These are phyloP conservation scores for Cotesia glomerata DNA, from an alignment of 1,140 invertebrate species.

Conservation along the genomic window DNA sequence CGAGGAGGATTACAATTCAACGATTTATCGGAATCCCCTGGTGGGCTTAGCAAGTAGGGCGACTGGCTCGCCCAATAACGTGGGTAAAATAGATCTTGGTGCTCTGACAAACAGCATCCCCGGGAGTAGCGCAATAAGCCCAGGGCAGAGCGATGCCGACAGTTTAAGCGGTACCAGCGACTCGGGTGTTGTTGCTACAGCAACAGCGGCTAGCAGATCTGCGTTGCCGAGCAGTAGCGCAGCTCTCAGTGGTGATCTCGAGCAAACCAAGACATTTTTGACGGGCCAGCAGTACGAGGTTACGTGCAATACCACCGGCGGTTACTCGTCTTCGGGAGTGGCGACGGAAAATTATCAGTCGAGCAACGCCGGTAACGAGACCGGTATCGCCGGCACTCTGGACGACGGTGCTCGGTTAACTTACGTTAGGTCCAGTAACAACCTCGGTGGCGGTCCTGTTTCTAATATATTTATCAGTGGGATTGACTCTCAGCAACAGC, in stretches of 20 bases:
- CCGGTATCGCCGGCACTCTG: neutral
- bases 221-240: conserved; percentile 9
- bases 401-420: neutral
- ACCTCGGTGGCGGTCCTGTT: neutral
- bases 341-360: conserved; percentile 2
- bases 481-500: conserved; percentile 2
- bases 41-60: conserved; percentile 3
- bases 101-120: neutral
- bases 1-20: neutral
- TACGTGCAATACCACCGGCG: neutral
- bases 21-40: neutral
- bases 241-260: neutral
- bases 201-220: conserved; percentile 2
- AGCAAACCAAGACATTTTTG: neutral
- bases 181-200: conserved; percentile 21
- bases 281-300: neutral
- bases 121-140: conserved; percentile 4
- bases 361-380: neutral
- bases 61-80: conserved; percentile 17
- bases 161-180: conserved; percentile 26
- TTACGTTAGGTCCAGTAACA: conserved; percentile 2
- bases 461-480: conserved; percentile 3
- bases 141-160: conserved; percentile 24
- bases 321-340: neutral
- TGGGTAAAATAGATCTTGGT: conserved; percentile 20